Evolutionary conservation across 2,797 vertebrate genomes (phyloP).

Genomic region (Coccyzus lansbergi): DNA sequence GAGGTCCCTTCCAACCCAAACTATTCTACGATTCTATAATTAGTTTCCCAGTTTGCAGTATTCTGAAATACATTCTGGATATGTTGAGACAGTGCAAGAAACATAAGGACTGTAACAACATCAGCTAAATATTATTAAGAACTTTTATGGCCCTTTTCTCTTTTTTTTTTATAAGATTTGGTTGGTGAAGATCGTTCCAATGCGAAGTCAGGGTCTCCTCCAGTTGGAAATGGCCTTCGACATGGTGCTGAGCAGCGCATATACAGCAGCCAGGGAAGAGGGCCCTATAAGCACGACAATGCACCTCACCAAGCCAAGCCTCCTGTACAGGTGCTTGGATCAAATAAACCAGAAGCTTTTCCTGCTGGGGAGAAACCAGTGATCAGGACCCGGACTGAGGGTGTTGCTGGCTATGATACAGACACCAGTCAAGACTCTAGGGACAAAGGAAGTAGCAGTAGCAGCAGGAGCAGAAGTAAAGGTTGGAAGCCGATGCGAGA

Average conservation of each 20-base stretch:
- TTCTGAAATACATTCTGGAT: neutral
- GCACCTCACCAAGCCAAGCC: conserved; percentile 65
- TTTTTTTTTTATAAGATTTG: conserved; percentile 49
- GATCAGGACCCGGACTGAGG: conserved; percentile 61
- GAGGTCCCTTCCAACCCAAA: no score
- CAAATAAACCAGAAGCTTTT: conserved; percentile 54
- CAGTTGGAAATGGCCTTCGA: conserved; percentile 81
- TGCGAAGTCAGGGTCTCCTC: conserved; percentile 70
- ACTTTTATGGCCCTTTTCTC: neutral
- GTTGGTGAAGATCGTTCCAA: conserved; percentile 52
- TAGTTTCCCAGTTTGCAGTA: neutral
- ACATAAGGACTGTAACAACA: neutral
- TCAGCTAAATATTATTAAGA: neutral
- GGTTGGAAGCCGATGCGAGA: conserved; percentile 93
- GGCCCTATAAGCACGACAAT: conserved; percentile 80
- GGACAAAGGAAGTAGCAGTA: conserved; percentile 74
- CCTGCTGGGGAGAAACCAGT: conserved; percentile 56
- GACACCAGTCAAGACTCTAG: conserved; percentile 91
- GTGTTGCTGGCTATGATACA: conserved; percentile 86
- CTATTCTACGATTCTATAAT: no score
- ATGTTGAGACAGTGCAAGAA: neutral
- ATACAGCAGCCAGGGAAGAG: conserved; percentile 89
- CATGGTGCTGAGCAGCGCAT: conserved; percentile 79
- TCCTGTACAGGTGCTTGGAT: conserved; percentile 23
- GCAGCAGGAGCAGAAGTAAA: conserved; percentile 75